Evolutionary conservation across 2,113 vertebrate species (phyloP).

Genomic region (Anas platyrhynchos): DNA sequence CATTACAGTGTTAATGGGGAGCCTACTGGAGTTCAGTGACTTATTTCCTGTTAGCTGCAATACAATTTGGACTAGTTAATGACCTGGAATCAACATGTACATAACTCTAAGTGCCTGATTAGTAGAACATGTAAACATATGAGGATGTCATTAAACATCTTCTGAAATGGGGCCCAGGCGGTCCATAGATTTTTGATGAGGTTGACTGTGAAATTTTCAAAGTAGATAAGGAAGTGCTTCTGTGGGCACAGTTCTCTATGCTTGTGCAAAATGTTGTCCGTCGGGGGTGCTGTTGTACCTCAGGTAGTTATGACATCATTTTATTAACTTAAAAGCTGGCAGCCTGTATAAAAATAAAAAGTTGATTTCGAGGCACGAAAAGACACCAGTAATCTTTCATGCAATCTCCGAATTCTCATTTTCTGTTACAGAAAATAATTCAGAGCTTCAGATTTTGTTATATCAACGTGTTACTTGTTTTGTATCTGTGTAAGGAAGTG

Average conservation of each 20-base stretch:
- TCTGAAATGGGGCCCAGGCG: not conserved
- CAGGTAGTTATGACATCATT: not conserved
- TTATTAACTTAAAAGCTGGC: not conserved
- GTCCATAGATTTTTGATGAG: not conserved
- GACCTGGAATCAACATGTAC: not conserved
- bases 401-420: not conserved
- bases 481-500: not conserved
- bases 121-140: not conserved
- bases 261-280: not conserved
- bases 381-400: not conserved
- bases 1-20: not conserved
- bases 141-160: not conserved
- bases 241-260: not conserved
- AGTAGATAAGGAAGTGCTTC: not conserved
- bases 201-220: not conserved
- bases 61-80: not conserved
- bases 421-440: not conserved
- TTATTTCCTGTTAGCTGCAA: not conserved
- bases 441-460: not conserved
- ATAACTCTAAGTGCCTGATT: not conserved
- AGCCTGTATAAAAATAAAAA: not conserved
- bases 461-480: not conserved
- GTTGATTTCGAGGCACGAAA: not conserved
- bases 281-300: not conserved
- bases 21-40: not conserved